Evolutionary conservation across 1,140 invertebrate genomes (phyloP).

Genomic region (Chlorops oryzae): DNA sequence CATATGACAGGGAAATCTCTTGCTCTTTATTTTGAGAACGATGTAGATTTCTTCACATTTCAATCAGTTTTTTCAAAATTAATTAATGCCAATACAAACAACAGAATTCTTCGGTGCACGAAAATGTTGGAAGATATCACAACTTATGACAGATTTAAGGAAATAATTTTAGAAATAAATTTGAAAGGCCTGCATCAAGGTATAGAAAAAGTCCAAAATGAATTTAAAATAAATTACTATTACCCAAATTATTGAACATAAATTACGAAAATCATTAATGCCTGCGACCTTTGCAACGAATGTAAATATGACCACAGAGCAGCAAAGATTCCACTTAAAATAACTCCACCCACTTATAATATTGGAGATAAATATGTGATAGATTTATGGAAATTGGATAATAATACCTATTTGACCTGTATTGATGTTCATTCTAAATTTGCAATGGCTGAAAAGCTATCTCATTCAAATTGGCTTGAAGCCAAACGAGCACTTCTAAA

Average conservation of each 20-base stretch:
- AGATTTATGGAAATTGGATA: neutral
- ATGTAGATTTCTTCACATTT: constrained; percentile 3
- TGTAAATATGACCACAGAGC: neutral
- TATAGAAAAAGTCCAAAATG: neutral
- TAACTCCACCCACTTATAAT: neutral
- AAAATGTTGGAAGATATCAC: neutral
- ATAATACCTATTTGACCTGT: neutral
- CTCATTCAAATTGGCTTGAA: neutral
- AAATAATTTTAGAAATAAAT: neutral
- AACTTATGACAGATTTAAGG: neutral
- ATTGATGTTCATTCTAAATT: constrained; percentile 2
- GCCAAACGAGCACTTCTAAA: neutral
- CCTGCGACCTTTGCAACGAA: neutral
- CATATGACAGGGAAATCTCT: neutral
- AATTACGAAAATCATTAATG: neutral
- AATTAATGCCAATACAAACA: neutral
- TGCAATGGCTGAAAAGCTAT: neutral
- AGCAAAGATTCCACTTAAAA: neutral
- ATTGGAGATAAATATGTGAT: neutral
- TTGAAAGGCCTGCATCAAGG: neutral
- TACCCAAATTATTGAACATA: neutral
- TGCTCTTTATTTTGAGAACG: neutral
- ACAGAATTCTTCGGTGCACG: too few species aligned
- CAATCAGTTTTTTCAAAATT: neutral
- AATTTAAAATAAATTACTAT: neutral